Percentiles rank a stretch among this genome's conserved stretches.
These are phyloP conservation scores for Molorchus minor DNA, from an alignment of 2,888 invertebrate species.

Conservation along the genomic window DNA sequence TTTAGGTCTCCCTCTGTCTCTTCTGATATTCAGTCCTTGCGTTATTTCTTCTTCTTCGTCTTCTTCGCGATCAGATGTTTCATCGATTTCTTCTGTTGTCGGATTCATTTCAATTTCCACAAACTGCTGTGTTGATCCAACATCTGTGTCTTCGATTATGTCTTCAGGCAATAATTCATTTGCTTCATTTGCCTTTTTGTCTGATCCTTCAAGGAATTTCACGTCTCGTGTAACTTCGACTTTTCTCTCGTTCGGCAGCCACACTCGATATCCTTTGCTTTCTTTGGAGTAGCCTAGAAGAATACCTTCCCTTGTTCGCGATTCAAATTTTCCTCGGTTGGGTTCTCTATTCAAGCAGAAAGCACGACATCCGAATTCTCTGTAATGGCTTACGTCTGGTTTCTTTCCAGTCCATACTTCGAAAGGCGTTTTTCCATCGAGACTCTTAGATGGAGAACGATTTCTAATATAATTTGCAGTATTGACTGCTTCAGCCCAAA, in stretches of 20 bases:
- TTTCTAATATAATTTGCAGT: slow-evolving; percentile 53
- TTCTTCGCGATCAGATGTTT: not conserved
- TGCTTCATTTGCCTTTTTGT: slow-evolving; percentile 14
- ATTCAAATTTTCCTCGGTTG: not conserved
- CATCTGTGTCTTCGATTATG: not conserved
- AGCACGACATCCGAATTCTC: slow-evolving; percentile 44
- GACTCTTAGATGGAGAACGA: slow-evolving; percentile 42
- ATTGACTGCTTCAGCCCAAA: slow-evolving; percentile 55
- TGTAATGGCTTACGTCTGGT: slow-evolving; percentile 41
- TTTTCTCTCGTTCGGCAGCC: slow-evolving; percentile 30
- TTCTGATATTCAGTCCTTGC: not conserved
- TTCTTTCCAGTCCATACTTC: slow-evolving; percentile 40
- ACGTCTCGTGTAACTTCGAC: slow-evolving; percentile 39
- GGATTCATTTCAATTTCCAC: slow-evolving; percentile 1
- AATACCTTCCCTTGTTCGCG: not conserved
- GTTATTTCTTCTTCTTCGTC: not conserved
- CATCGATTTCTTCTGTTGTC: not conserved
- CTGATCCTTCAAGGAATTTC: slow-evolving; percentile 28
- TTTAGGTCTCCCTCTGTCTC: slow-evolving; percentile 14
- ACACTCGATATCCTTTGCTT: slow-evolving; percentile 37
- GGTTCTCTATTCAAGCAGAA: not conserved
- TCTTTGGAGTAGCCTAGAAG: not conserved
- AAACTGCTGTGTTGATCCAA: not conserved
- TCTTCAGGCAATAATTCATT: slow-evolving; percentile 4
- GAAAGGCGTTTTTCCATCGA: slow-evolving; percentile 42